A percentile compares a stretch with the other conserved stretches of the same genome.
Conservation (phyloP, 1,140 invertebrate species). For the Oreohelix idahoensis region DNA sequence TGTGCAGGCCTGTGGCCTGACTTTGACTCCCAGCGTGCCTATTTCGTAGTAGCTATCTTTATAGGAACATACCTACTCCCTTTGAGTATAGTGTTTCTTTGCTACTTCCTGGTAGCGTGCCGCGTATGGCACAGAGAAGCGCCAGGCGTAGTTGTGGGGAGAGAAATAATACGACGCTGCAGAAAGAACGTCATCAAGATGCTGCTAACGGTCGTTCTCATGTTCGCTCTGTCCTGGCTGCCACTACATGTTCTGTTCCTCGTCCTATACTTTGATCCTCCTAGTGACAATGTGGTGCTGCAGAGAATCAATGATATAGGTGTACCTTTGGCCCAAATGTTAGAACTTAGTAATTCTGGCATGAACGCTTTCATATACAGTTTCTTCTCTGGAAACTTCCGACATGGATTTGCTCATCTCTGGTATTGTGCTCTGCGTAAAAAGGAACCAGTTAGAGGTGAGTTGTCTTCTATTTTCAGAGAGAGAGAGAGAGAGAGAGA, state of each 20-base stretch:
- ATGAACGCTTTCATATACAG: constrained; percentile 98
- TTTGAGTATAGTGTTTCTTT: constrained; percentile 90
- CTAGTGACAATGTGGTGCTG: constrained; percentile 65
- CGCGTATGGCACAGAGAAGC: constrained; percentile 90
- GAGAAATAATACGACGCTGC: constrained; percentile 68
- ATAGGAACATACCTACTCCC: constrained; percentile 93
- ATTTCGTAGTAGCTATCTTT: constrained; percentile 91
- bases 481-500: too few relatives aligned
- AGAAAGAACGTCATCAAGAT: constrained; percentile 88
- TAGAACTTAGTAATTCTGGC: constrained; percentile 96
- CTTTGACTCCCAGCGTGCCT: constrained; percentile 82
- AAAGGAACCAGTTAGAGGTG: constrained; percentile 3
- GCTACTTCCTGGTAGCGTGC: constrained; percentile 94
- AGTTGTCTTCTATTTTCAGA: too few relatives aligned
- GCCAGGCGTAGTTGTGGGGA: constrained; percentile 77
- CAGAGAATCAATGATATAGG: constrained; percentile 84
- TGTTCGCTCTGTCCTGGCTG: constrained; percentile 96
- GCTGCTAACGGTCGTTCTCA: constrained; percentile 93
- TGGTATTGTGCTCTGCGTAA: constrained; percentile 40
- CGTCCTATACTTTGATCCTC: constrained; percentile 48
- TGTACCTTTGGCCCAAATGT: constrained; percentile 93
- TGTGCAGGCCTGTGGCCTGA: constrained; percentile 59
- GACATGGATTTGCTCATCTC: constrained; percentile 82
- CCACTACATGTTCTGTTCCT: constrained; percentile 83
- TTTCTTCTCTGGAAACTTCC: constrained; percentile 96